phyloP scores from a whole-genome alignment of 2,113 vertebrate species.

The Macheiramphus alcinus region DNA sequence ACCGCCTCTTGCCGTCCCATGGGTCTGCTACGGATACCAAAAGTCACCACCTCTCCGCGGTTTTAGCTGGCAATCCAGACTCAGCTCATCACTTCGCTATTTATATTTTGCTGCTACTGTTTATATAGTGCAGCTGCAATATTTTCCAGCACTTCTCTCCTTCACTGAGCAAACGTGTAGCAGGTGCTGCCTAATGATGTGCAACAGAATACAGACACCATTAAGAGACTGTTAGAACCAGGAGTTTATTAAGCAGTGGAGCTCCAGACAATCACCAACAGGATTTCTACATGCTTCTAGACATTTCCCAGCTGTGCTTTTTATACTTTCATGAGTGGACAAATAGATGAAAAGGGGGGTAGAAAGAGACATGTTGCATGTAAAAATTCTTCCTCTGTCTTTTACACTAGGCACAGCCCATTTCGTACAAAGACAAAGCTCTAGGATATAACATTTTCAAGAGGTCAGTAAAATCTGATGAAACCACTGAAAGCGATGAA shows the following conservation, averaged over 20 bases:
- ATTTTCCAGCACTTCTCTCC: background rate
- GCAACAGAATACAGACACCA: background rate
- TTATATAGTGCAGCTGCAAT: background rate
- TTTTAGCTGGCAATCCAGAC: background rate
- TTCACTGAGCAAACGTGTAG: background rate
- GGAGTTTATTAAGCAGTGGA: background rate
- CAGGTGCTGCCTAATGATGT: background rate
- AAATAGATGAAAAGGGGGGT: background rate
- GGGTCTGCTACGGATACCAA: background rate
- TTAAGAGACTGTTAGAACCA: background rate
- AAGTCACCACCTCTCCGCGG: background rate
- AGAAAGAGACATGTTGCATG: background rate
- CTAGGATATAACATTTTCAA: background rate
- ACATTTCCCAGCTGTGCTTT: background rate
- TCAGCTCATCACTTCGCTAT: background rate
- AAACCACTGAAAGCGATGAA: background rate
- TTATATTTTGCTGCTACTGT: background rate
- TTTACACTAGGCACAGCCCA: background rate
- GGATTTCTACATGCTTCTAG: background rate
- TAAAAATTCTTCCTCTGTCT: background rate
- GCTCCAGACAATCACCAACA: background rate
- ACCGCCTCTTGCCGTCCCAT: rapidly evolving
- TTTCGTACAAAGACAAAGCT: background rate
- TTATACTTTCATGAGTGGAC: background rate
- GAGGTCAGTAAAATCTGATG: background rate